These are phyloP conservation scores for Brachionus rotundiformis DNA, from an alignment of 1,140 invertebrate genomes.

Conservation along the genomic window DNA sequence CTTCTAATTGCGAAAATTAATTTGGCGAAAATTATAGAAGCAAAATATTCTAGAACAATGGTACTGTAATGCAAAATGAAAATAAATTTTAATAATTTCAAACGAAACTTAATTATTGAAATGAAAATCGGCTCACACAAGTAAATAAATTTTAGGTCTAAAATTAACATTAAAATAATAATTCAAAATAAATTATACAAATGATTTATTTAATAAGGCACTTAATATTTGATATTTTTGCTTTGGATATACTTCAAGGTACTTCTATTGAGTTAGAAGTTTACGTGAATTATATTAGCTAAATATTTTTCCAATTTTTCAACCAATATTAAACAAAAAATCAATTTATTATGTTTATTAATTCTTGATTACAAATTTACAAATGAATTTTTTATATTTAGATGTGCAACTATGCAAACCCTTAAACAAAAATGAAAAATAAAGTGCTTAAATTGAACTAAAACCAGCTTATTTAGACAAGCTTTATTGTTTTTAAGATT, in stretches of 20 bases:
- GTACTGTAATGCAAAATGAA: not conserved
- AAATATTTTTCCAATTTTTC: not conserved
- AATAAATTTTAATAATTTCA: conserved; percentile 43
- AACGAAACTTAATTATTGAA: not conserved
- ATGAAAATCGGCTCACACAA: not conserved
- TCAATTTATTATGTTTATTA: conserved; percentile 30
- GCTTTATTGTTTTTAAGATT: too few relatives aligned
- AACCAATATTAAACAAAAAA: not conserved
- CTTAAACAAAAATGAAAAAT: too few relatives aligned
- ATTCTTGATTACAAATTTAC: not conserved
- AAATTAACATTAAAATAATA: not conserved
- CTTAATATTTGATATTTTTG: not conserved
- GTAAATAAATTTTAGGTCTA: not conserved
- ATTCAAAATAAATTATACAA: conserved; percentile 13
- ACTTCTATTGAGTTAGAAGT: not conserved
- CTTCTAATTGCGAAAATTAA: not conserved
- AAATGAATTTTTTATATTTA: not conserved
- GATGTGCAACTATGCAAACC: not conserved
- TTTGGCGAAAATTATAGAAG: conserved; percentile 1
- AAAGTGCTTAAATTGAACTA: not conserved
- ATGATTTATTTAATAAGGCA: not conserved
- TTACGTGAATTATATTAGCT: not conserved
- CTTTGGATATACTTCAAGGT: conserved; percentile 1
- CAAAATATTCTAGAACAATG: conserved; percentile 10
- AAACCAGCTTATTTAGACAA: too few relatives aligned